Base-by-base conservation (phyloP, 2,797 vertebrate species). In the Sarcophilus harrisii region DNA sequence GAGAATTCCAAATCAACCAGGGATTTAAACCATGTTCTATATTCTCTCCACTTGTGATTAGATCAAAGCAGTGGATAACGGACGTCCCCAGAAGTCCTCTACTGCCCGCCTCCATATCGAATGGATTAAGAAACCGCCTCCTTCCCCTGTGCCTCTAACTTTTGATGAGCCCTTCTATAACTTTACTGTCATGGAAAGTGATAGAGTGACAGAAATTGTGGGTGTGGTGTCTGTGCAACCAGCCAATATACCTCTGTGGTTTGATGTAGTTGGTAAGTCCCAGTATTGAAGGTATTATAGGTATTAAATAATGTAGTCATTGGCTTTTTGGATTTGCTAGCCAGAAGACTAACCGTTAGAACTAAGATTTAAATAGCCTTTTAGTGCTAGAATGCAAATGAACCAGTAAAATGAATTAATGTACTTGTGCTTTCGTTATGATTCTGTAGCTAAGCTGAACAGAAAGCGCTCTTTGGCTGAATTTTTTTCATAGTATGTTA, bases 41-140 rank as follows among this genome's bases (percentile, higher is more conserved):
- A 57, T 97, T 97, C 93, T 94, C 93, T 98, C 97, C 93, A 0
- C 96, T 30, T 92, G 57, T 97, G 94, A 94, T 94, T 98, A 99
- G 99, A 99, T 99, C 95, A 99, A 99, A 98, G 99, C 99, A 0
- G 99, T 99, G 90, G 99, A 99, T 98, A 99, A 99, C 0, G 99
- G 99, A 0, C 99, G 99, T 58, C 99, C 99, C 62, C 99, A 99
- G 98, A 99, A 99, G 93, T 99, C 99, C 52, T 99, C 99, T 14
- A 99, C 99, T 0, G 99, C 99, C 0, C 99, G 99, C 24, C 99
- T 99, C 57, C 99, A 99, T 93, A 99, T 99, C 0, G 99, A 99
- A 96, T 99, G 99, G 99, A 99, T 99, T 92, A 99, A 99, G 81
- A 99, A 99, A 29, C 99, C 99, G 0, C 96, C 97, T 0, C 98